Evolutionary conservation across 1,140 invertebrate genomes (phyloP).

Genomic region (Caenorhabditis elegans): WBcel235 BX284606.5:8751001-8751500

Average conservation of each 20-base stretch:
- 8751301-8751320: constrained; percentile 17
- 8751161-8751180: neutral
- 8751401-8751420: no score
- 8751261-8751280: neutral
- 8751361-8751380: neutral
- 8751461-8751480: no score
- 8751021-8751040: constrained; percentile 24
- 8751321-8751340: no score
- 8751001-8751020: neutral
- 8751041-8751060: constrained; percentile 7
- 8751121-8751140: neutral
- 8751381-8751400: neutral
- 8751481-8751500: no score
- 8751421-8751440: no score
- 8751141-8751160: neutral
- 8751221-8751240: neutral
- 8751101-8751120: neutral
- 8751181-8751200: constrained; percentile 2
- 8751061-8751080: neutral
- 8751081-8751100: neutral
- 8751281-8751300: neutral
- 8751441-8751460: no score
- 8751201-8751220: neutral
- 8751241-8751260: neutral
- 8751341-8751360: no score